These are phyloP conservation scores for Acleris laterana DNA, from an alignment of 2,888 invertebrate genomes.

Conservation along the genomic window DNA sequence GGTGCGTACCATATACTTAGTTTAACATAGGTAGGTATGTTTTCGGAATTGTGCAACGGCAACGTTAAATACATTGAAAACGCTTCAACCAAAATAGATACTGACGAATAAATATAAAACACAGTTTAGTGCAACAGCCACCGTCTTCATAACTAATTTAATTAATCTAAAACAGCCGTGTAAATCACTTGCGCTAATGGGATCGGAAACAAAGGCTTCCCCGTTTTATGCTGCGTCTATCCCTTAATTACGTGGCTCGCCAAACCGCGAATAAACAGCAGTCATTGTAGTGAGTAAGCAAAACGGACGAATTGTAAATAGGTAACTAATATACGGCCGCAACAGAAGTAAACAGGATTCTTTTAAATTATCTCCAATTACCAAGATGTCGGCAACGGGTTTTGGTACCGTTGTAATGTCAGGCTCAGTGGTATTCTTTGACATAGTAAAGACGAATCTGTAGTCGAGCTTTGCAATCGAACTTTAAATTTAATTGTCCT, in stretches of 20 bases:
- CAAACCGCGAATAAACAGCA: constrained; percentile 48
- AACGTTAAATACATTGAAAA: too few relatives aligned
- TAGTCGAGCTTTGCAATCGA: too few relatives aligned
- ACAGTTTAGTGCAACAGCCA: too few relatives aligned
- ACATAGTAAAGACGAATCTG: too few relatives aligned
- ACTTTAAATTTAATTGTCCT: too few relatives aligned
- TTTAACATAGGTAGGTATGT: too few relatives aligned
- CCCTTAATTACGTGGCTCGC: constrained; percentile 52
- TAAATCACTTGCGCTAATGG: constrained; percentile 49
- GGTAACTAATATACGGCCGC: background rate
- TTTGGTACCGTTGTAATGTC: background rate
- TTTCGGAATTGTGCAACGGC: too few relatives aligned
- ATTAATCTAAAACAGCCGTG: constrained; percentile 50
- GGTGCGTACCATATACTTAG: too few relatives aligned
- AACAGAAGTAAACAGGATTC: constrained; percentile 11
- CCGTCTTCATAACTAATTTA: constrained; percentile 39
- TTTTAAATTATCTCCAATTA: constrained; percentile 6
- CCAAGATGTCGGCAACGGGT: background rate
- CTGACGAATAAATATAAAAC: too few relatives aligned
- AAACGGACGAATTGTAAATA: constrained; percentile 17
- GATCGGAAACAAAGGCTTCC: constrained; percentile 52
- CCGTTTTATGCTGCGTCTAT: constrained; percentile 46
- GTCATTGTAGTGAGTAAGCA: constrained; percentile 39
- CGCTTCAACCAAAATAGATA: too few relatives aligned
- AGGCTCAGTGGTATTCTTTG: background rate